Evolutionary conservation across 2,888 invertebrate species (phyloP).

Genomic region (Caenorhabditis sp.): DNA sequence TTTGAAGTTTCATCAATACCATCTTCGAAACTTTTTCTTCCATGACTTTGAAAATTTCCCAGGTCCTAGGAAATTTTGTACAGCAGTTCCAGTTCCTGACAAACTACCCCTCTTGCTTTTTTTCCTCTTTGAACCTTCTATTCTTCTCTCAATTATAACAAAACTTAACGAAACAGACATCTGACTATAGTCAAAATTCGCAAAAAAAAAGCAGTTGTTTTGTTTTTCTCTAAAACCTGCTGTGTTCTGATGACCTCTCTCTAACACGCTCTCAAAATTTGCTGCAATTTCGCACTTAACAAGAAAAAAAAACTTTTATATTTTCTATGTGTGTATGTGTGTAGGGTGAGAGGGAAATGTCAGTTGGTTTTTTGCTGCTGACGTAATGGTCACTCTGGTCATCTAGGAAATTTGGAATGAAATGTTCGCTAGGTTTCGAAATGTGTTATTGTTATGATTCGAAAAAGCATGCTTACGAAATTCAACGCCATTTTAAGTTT

Average conservation of each 20-base stretch:
- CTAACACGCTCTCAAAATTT: neutral
- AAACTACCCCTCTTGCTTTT: no score
- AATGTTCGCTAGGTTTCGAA: neutral
- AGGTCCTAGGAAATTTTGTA: no score
- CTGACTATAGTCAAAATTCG: neutral
- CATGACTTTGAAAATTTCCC: no score
- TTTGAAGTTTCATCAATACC: no score
- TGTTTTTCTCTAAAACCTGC: neutral
- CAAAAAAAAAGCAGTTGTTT: neutral
- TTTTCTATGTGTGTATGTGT: neutral
- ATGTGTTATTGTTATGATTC: no score
- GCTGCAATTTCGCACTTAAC: neutral
- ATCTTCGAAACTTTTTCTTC: no score
- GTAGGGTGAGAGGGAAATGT: neutral
- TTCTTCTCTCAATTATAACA: neutral
- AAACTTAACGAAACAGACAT: neutral
- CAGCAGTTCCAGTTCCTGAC: no score
- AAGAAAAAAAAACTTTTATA: neutral
- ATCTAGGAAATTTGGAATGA: neutral
- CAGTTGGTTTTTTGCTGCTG: neutral
- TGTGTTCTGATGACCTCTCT: neutral
- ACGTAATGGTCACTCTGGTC: neutral
- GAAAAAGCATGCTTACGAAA: no score
- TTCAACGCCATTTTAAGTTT: no score
- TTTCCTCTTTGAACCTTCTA: constrained; percentile 8